Evolutionary conservation across 2,797 vertebrate genomes (phyloP).

Genomic region (Petrocephalus schoutedeni): DNA sequence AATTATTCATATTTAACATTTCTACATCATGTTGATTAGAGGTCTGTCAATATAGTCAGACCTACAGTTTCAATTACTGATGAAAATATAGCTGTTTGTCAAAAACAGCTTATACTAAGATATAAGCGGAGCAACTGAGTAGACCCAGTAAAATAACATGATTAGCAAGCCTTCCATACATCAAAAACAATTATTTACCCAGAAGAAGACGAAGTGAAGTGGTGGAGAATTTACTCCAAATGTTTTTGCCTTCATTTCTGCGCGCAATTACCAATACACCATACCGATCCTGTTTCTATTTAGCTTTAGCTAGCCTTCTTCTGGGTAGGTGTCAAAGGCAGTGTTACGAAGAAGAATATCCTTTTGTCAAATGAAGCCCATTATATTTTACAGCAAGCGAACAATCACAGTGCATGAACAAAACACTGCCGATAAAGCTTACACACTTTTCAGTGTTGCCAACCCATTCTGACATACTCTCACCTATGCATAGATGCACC

Average conservation of each 20-base stretch:
- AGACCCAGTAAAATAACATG: not conserved
- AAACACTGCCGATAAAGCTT: not conserved
- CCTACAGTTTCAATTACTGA: not conserved
- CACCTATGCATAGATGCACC: not conserved
- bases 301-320: not conserved
- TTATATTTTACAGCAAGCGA: not conserved
- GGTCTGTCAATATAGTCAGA: not conserved
- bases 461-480: not conserved
- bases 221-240: not conserved
- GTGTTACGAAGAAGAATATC: not conserved
- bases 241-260: not conserved
- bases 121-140: not conserved
- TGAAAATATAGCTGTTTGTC: not conserved
- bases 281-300: not conserved
- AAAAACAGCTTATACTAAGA: not conserved
- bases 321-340: not conserved
- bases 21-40: not conserved
- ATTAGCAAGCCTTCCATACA: not conserved
- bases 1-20: not conserved
- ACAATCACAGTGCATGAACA: not conserved
- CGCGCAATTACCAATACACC: not conserved
- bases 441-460: not conserved
- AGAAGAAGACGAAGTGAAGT: not conserved
- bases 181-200: not conserved
- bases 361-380: not conserved